Percentiles rank a stretch among this genome's conserved stretches.
These are phyloP conservation scores for Dendrolimus punctatus DNA, from an alignment of 1,140 invertebrate species.

Conservation along the genomic window DNA sequence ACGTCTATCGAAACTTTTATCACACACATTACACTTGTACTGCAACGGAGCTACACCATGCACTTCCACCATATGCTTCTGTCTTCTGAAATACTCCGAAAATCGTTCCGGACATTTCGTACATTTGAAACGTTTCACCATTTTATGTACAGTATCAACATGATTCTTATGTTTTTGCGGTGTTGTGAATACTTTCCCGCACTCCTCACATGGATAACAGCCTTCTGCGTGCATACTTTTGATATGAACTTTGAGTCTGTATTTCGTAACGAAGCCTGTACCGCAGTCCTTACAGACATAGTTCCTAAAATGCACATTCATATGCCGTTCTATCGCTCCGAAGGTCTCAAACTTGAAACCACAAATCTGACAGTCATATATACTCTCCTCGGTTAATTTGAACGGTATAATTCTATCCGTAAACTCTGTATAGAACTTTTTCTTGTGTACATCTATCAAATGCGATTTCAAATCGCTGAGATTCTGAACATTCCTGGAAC, in stretches of 20 bases:
- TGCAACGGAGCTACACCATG: slow-evolving; percentile 41
- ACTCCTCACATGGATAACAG: slow-evolving; percentile 40
- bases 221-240: slow-evolving; percentile 51
- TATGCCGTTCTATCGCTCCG: slow-evolving; percentile 54
- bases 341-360: slow-evolving; percentile 55
- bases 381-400: slow-evolving; percentile 27
- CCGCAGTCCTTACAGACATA: slow-evolving; percentile 59
- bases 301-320: slow-evolving; percentile 59
- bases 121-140: slow-evolving; percentile 54
- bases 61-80: slow-evolving; percentile 47
- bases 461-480: slow-evolving; percentile 46
- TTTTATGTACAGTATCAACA: slow-evolving; percentile 45
- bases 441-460: slow-evolving; percentile 41
- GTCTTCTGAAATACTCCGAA: slow-evolving; percentile 48
- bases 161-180: slow-evolving; percentile 53
- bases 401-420: slow-evolving; percentile 52
- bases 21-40: slow-evolving; percentile 58
- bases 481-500: slow-evolving; percentile 24
- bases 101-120: slow-evolving; percentile 50
- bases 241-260: slow-evolving; percentile 50
- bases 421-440: slow-evolving; percentile 34
- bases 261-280: slow-evolving; percentile 52
- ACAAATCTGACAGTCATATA: slow-evolving; percentile 46
- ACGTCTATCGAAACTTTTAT: slow-evolving; percentile 43
- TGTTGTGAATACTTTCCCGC: slow-evolving; percentile 44